These are phyloP conservation scores for Drosophila neoperkinsi DNA, from an alignment of 2,888 invertebrate species.

Conservation along the genomic window DNA sequence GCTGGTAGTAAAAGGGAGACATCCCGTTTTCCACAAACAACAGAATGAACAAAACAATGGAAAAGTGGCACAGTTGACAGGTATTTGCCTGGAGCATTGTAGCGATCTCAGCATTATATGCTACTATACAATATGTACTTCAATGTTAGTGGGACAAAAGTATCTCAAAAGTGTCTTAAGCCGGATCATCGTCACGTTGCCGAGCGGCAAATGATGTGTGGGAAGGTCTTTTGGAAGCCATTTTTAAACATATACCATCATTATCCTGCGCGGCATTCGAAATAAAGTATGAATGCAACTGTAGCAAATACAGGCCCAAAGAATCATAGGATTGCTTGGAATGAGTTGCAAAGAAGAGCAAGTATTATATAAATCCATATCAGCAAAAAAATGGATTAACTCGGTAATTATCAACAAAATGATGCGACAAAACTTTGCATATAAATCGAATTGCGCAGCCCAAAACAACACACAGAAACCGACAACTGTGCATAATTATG, in stretches of 20 bases:
- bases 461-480: not conserved
- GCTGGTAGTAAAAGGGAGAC: not conserved
- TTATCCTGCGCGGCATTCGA: not conserved
- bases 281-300: not conserved
- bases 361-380: not conserved
- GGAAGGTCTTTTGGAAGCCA: not conserved
- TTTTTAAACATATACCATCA: not conserved
- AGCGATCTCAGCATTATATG: constrained; percentile 7
- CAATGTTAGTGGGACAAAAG: too few relatives aligned
- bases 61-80: constrained; percentile 9
- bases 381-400: not conserved
- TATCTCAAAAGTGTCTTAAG: not conserved
- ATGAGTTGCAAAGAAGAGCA: not conserved
- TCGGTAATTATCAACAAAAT: constrained; percentile 9
- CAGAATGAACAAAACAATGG: not conserved
- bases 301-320: not conserved
- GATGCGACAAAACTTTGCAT: constrained; percentile 27
- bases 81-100: constrained; percentile 34
- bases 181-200: not conserved
- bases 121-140: not conserved
- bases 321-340: not conserved
- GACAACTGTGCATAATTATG: constrained; percentile 49
- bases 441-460: constrained; percentile 34
- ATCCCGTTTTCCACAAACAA: constrained; percentile 5
- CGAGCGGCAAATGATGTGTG: not conserved